Percentiles rank a stretch among this genome's conserved stretches.
phyloP scores from a whole-genome alignment of 2,113 vertebrate species.

The Columba livia region DNA sequence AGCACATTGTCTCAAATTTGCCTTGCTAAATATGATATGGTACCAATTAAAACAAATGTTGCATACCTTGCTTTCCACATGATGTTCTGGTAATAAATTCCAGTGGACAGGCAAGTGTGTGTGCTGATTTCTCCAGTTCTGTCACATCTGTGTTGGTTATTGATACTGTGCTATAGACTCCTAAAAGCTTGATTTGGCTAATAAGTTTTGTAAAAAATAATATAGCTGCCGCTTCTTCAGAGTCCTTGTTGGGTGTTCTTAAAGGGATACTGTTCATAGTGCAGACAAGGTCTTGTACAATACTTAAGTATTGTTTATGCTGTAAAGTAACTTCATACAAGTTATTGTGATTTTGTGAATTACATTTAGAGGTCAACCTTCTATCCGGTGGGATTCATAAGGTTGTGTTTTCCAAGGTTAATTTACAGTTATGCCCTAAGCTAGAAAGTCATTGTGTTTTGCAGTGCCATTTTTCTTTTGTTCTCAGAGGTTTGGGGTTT shows the following conservation, averaged over 20 bases:
- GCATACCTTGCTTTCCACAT: not conserved
- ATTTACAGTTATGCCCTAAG: not conserved
- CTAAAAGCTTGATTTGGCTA: not conserved
- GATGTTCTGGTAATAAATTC: conserved; percentile 14
- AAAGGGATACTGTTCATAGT: not conserved
- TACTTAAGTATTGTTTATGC: not conserved
- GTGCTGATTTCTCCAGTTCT: not conserved
- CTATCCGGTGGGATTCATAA: not conserved
- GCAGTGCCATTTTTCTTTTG: not conserved
- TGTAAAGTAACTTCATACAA: not conserved
- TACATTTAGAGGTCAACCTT: not conserved
- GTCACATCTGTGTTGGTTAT: not conserved
- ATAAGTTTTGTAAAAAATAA: not conserved
- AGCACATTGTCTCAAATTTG: conserved; percentile 34
- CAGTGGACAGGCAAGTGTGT: not conserved
- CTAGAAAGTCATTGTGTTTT: not conserved
- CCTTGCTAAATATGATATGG: not conserved
- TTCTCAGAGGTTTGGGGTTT: not conserved
- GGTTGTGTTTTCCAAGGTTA: not conserved
- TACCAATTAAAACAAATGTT: conserved; percentile 28
- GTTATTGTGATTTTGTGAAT: not conserved
- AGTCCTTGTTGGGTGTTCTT: not conserved
- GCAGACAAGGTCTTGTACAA: not conserved
- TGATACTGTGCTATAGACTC: not conserved
- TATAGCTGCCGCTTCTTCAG: not conserved